Evolutionary conservation across 92 coral and sea anemone genomes (phyloP), one percentile per base, ranked within the genome.

Genomic region (Zoanthus sociatus): DNA sequence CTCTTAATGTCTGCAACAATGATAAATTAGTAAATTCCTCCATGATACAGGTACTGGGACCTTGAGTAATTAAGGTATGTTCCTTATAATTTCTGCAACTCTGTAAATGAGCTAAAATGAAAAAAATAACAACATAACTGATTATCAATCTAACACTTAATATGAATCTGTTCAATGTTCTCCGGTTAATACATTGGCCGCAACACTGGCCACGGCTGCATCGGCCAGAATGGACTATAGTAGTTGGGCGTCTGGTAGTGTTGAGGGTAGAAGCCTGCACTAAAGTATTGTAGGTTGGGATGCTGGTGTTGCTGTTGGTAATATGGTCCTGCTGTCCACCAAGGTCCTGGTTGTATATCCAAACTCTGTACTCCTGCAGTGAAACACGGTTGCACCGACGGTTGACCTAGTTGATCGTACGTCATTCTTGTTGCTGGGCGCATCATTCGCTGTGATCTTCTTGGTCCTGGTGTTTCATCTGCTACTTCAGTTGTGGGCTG

Each of bases 401-500:
- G 69, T 63, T 63, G 26, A 26, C 26, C 26, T 26, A 26, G 26
- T 26, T 26, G 26, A 26, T 26, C 26, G 26, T 26, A 26, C 26
- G 26, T 26, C 26, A 26, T 26, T 26, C 26, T 26, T 26, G 69
- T 63, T 13, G 69, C 69, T 63, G 69, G 69, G 69, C 20, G 69
- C 69, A 37, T 37, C 42, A 63, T 63, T 63, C 69, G 26, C 69
- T 63, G 21, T 63, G 21, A 63, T 63, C 69, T 63, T 63, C 69
- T 63, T 63, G 69, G 69, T 63, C 21, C 69, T 63, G 69, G 69
- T 16, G 1, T 63, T 63, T 63, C 69, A 3, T 13, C 4, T 63
- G 69, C 69, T 63, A 7, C 20, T 63, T 63, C 69, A 63, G 69
- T 63, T 63, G 69, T 63, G 69, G 69, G 69, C 18, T 63, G 69